Evolutionary conservation across 1,140 invertebrate species (phyloP).

Genomic region (Drosophila ironensis): DNA sequence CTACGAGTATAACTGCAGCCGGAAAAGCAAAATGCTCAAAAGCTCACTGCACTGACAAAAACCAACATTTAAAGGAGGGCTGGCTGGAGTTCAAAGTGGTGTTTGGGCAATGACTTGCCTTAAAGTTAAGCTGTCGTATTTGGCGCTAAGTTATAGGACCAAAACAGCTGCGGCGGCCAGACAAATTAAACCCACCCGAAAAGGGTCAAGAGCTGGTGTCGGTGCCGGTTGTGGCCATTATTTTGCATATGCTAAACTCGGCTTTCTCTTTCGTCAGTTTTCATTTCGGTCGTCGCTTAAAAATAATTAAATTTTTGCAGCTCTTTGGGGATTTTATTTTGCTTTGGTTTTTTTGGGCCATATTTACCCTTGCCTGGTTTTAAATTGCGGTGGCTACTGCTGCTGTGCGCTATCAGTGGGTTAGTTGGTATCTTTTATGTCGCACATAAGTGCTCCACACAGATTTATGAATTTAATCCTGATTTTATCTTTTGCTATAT

Average conservation of each 20-base stretch:
- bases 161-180: conserved; percentile 29
- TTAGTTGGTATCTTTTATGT: conserved; percentile 10
- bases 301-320: conserved; percentile 44
- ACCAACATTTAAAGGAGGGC: background rate
- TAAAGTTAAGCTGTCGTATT: conserved; percentile 35
- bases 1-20: conserved; percentile 1
- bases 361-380: conserved; percentile 11
- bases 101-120: background rate
- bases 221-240: conserved; percentile 20
- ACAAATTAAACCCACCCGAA: conserved; percentile 49
- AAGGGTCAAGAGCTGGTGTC: conserved; percentile 40
- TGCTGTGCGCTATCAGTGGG: conserved; percentile 16
- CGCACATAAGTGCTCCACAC: conserved; percentile 4
- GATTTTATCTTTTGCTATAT: conserved; percentile 24
- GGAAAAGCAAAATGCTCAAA: conserved; percentile 4
- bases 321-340: conserved; percentile 13
- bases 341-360: background rate
- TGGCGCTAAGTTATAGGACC: conserved; percentile 32
- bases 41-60: conserved; percentile 15
- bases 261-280: conserved; percentile 14
- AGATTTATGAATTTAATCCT: conserved; percentile 16
- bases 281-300: conserved; percentile 11
- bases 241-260: conserved; percentile 52
- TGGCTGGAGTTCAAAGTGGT: background rate
- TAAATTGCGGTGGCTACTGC: conserved; percentile 21